Evolutionary conservation across 2,797 vertebrate genomes (phyloP), one percentile per base, ranked within the genome.

Genomic region (Heliangelus exortis): DNA sequence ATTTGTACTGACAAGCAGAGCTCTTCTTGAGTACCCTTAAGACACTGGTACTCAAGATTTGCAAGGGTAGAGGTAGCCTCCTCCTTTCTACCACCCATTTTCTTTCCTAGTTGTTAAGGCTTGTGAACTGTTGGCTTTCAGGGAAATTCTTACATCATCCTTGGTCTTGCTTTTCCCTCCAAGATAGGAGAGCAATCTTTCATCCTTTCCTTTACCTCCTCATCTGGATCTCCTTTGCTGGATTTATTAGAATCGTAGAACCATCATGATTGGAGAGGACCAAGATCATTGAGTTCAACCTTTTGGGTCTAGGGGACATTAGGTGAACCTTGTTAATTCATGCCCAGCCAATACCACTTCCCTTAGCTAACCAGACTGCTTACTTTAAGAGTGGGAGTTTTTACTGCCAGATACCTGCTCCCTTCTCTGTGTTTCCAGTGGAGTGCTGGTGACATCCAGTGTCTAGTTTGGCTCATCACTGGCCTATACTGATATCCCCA

Each of bases 391-490:
- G 71, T 36, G 61, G 71, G 85, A 31, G 73, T 90, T 97, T 96
- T 93, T 90, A 89, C 84, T 96, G 82, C 86, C 90, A 92, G 81
- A 89, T 90, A 84, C 74, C 77, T 95, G 87, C 82, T 93, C 76
- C 43, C n/a, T 65, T 62, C 87, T 61, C 85, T n/a, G 51, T 73
- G 50, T 95, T 88, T 73, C 92, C 95, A 95, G 85, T 85, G 72
- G 88, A 95, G 87, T 90, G 69, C 87, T 91, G 89, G 92, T 91
- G 93, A 95, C 74, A 95, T 90, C 79, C 92, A 95, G 78, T 96
- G 96, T 96, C 90, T 93, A 79, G 77, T 95, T 65, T 84, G 77
- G 7, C 65, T 90, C 95, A 92, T 76, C 79, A 94, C 57, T 77
- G 88, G 59, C 58, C 69, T 77, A 2, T 43, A 41, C 63, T 58